These are phyloP conservation scores for Agrochola circellaris DNA, from an alignment of 2,888 invertebrate species.

Conservation along the genomic window DNA sequence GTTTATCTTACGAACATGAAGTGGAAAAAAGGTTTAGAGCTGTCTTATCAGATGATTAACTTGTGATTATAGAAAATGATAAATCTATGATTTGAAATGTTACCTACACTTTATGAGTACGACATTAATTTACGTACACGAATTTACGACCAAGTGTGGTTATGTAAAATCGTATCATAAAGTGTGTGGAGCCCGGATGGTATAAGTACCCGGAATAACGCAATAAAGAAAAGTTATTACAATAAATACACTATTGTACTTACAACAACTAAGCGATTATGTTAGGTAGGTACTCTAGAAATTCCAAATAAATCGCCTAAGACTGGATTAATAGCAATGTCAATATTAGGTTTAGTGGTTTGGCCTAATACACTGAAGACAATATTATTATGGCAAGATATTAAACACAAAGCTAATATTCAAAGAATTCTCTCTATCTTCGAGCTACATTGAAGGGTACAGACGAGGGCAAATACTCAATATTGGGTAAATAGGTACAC, in stretches of 20 bases:
- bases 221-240: too few species aligned
- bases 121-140: neutral
- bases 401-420: constrained; percentile 31
- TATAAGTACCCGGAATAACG: neutral
- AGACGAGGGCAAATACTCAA: constrained; percentile 40
- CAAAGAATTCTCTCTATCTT: constrained; percentile 20
- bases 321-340: neutral
- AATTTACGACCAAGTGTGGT: constrained; percentile 4
- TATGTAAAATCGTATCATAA: neutral
- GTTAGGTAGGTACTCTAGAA: neutral
- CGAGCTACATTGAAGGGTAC: constrained; percentile 24
- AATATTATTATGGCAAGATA: constrained; percentile 27
- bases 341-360: constrained; percentile 6
- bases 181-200: neutral
- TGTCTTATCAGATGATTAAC: neutral
- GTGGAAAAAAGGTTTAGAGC: neutral
- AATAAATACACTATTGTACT: too few species aligned
- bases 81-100: neutral
- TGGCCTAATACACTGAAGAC: neutral
- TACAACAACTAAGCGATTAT: too few species aligned
- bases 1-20: constrained; percentile 11
- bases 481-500: constrained; percentile 42
- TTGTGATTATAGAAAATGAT: neutral
- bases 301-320: neutral
- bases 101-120: neutral